Evolutionary conservation across 92 coral and sea anemone genomes (phyloP), one percentile per base, ranked within the genome.

Genomic region (Parazoanthus swiftii): DNA sequence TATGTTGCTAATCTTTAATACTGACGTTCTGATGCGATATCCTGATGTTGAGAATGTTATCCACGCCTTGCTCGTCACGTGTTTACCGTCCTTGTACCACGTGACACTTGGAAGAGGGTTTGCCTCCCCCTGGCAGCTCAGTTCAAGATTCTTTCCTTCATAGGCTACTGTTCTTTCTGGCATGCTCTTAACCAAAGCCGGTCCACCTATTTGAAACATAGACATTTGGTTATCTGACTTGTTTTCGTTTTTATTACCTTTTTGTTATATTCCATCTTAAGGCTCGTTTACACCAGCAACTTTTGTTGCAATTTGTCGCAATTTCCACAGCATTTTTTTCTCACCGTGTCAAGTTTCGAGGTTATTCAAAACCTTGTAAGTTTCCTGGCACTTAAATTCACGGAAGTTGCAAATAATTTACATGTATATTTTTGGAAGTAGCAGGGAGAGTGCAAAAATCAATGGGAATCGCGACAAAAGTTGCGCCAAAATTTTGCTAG

Each of bases 31-130:
- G 25, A 10, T 2, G 3, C 15, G 43, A 39, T 7, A 29, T 21
- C 26, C 13, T 18, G 50, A 5, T 37, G 8, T 0, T 18, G 51
- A 75, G 15, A 39, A 6, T 13, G 29, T 39, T 44, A 21, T 0
- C 38, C 79, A 9, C 9, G 11, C 46, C 1, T 25, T 1, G 2
- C 9, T 39, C 0, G 26, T 37, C 33, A 75, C 15, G 9, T 36
- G 14, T 39, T 75, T 36, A 0, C 79, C 51, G 13, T 75, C 46
- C 79, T 36, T 75, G 51, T 75, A 75, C 79, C 79, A 75, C 51
- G 50, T 75, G 79, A 75, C 79, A 75, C 1, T 75, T 39, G 79
- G 79, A 15, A 2, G 79, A 44, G 79, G 79, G 46, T 16, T 18
- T 38, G 79, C 79, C 3, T 75, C n/a, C 4, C 79, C 79, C 25